These are phyloP conservation scores for Grantiella picta DNA, from an alignment of 2,113 vertebrate genomes.

Conservation along the genomic window DNA sequence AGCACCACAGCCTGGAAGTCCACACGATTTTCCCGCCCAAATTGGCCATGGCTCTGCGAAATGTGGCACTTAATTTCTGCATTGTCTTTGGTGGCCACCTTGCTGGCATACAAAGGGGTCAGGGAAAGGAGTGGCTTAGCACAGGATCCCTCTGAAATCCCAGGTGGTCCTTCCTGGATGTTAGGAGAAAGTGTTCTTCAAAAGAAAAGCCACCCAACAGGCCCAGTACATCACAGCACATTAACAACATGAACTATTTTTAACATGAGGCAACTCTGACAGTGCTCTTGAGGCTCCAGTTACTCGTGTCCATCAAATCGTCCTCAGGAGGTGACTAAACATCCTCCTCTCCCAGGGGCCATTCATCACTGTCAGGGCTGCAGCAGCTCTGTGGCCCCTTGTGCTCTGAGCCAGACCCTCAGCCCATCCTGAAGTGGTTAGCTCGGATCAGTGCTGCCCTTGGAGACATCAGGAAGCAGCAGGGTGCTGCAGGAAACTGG, in stretches of 20 bases:
- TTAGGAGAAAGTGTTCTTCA: not conserved
- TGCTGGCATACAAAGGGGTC: not conserved
- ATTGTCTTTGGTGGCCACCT: not conserved
- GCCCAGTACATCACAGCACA: not conserved
- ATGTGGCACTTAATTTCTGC: not conserved
- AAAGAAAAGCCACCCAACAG: not conserved
- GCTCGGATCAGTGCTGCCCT: not conserved
- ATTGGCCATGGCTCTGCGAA: not conserved
- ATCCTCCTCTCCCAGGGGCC: not conserved
- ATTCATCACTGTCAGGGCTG: not conserved
- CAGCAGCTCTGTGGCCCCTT: not conserved
- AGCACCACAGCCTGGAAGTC: not conserved
- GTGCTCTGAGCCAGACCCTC: not conserved
- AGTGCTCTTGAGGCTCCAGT: not conserved
- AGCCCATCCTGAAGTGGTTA: not conserved
- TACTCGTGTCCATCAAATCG: not conserved
- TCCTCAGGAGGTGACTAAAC: not conserved
- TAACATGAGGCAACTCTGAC: not conserved
- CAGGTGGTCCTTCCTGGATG: not conserved
- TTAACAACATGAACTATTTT: not conserved
- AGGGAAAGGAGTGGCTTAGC: not conserved
- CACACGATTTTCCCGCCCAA: not conserved
- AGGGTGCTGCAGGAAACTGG: not conserved
- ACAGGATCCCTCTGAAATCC: not conserved
- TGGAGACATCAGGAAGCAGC: not conserved